Percentiles rank a stretch among this genome's conserved stretches.
Conservation (phyloP, 2,113 vertebrate genomes). For the Crocuta crocuta region DNA sequence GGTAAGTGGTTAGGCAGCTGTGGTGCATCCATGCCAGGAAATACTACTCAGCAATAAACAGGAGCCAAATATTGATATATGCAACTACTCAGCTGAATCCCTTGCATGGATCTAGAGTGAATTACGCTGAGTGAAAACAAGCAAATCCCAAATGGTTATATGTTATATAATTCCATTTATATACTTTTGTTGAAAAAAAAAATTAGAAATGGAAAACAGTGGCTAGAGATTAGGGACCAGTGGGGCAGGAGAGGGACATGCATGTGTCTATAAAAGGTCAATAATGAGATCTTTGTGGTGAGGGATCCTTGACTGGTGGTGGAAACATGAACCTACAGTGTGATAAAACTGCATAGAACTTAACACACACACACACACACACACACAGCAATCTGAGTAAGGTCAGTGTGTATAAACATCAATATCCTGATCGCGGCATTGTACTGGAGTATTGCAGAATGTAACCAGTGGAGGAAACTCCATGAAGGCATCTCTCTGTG, state of each 20-base stretch:
- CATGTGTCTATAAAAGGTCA: neutral
- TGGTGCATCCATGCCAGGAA: neutral
- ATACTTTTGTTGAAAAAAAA: conserved; percentile 4
- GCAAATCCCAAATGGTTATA: neutral
- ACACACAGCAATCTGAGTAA: neutral
- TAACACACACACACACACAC: neutral
- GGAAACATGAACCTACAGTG: neutral
- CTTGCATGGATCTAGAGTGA: neutral
- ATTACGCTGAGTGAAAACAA: neutral
- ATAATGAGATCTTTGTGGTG: neutral
- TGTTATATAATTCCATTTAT: neutral
- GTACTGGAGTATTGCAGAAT: neutral
- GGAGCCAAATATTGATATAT: no score
- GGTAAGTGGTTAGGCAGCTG: neutral
- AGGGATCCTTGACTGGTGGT: neutral
- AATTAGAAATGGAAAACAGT: conserved; percentile 25
- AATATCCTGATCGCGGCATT: neutral
- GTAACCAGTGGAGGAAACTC: neutral
- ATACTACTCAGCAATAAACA: neutral
- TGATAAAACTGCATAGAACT: neutral
- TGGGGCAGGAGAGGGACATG: neutral
- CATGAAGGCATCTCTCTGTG: neutral
- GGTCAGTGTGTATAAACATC: neutral
- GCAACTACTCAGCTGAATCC: neutral
- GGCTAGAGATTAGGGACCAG: neutral